Percentiles rank a stretch among this genome's conserved stretches.
Conservation (phyloP, 2,797 vertebrate genomes). For the Characodon lateralis region DNA sequence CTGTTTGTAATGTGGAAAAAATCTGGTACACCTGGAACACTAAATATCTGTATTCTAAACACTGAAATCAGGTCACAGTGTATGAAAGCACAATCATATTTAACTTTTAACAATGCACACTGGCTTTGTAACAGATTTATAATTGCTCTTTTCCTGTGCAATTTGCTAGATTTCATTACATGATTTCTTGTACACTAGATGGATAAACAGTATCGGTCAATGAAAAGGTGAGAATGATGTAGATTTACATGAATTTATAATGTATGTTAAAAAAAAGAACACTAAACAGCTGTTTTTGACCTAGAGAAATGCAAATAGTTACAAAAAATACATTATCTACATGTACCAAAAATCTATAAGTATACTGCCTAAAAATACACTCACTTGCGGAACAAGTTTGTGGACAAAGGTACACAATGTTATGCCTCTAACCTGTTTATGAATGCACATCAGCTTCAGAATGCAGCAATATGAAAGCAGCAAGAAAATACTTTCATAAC, state of each 20-base stretch:
- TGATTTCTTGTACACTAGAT: neutral
- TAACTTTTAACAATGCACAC: neutral
- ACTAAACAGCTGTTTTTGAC: neutral
- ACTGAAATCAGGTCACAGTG: constrained; percentile 28
- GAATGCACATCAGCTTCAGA: constrained; percentile 33
- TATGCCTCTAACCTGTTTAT: constrained; percentile 41
- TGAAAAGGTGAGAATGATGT: neutral
- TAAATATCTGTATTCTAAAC: constrained; percentile 72
- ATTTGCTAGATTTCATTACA: neutral
- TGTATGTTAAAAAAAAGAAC: neutral
- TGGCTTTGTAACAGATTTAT: neutral
- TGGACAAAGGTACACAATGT: constrained; percentile 47
- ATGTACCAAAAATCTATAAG: neutral
- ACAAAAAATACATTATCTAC: neutral
- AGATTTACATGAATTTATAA: neutral
- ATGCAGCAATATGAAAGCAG: constrained; percentile 36
- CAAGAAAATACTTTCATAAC: constrained; percentile 16
- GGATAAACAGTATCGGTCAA: neutral
- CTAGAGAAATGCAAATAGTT: neutral
- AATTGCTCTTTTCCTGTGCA: neutral
- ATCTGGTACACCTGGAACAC: constrained; percentile 77
- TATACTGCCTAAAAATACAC: constrained; percentile 10
- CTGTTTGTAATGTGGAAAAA: constrained; percentile 81
- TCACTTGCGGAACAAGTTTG: constrained; percentile 57
- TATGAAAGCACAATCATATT: neutral